phyloP scores from a whole-genome alignment of 2,797 vertebrate genomes.

The Echeneis naucrates region DNA sequence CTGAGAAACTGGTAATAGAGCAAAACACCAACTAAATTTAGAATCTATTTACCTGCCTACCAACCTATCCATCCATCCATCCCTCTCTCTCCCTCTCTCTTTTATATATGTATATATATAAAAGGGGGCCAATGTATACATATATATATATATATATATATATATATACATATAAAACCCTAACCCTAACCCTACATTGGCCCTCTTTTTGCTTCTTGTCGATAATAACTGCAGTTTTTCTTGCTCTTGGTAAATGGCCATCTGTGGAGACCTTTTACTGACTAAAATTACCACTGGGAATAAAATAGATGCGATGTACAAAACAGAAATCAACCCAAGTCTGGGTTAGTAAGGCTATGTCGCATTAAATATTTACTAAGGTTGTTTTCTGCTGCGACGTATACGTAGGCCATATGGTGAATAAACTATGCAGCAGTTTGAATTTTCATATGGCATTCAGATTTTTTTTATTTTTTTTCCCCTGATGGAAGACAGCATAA shows the following conservation, averaged over 20 bases:
- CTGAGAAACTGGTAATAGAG: background rate
- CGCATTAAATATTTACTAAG: conserved; percentile 18
- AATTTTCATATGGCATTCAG: background rate
- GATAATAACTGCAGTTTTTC: conserved; percentile 25
- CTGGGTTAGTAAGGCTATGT: background rate
- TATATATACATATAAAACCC: too few relatives aligned
- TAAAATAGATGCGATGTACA: conserved; percentile 2
- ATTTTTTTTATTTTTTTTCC: background rate
- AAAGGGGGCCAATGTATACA: too few relatives aligned
- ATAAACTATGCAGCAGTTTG: conserved; percentile 21
- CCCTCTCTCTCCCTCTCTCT: too few relatives aligned
- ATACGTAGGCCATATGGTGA: conserved; percentile 8
- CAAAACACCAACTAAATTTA: background rate
- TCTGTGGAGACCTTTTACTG: conserved; percentile 31
- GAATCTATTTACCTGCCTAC: too few relatives aligned
- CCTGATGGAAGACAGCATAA: background rate
- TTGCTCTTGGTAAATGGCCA: conserved; percentile 1
- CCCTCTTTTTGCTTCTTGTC: conserved; percentile 3
- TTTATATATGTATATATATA: too few relatives aligned
- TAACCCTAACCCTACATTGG: too few relatives aligned
- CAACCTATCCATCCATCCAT: too few relatives aligned
- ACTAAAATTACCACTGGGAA: background rate
- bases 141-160: conserved; percentile 3
- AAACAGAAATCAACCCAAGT: background rate
- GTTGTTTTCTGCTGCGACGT: conserved; percentile 10